Evolutionary conservation across 1,140 invertebrate genomes (phyloP).

Genomic region (Tetraneura akinire): DNA sequence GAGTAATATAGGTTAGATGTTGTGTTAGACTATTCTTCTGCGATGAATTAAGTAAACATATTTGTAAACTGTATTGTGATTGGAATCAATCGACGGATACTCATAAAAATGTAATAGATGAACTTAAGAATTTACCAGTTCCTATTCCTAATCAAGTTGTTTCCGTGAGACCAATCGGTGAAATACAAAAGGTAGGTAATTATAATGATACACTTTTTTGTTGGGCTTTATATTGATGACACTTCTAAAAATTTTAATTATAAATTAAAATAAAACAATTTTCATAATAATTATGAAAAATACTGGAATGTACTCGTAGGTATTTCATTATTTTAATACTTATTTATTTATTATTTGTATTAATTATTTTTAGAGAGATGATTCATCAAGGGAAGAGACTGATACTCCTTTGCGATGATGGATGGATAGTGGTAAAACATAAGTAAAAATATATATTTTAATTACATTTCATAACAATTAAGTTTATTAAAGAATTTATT

Average conservation of each 20-base stretch:
- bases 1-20: slow-evolving; percentile 42
- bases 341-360: too few species aligned
- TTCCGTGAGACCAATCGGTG: slow-evolving; percentile 6
- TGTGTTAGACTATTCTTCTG: slow-evolving; percentile 39
- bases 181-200: slow-evolving; percentile 38
- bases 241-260: too few species aligned
- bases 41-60: slow-evolving; percentile 40
- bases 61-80: slow-evolving; percentile 15
- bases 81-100: slow-evolving; percentile 24
- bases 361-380: slow-evolving; percentile 3
- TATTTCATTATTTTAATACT: too few species aligned
- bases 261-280: too few species aligned
- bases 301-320: too few species aligned
- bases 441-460: too few species aligned
- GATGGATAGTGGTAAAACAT: slow-evolving; percentile 42
- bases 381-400: slow-evolving; percentile 36
- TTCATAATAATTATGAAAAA: too few species aligned
- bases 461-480: too few species aligned
- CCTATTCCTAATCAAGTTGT: slow-evolving; percentile 32
- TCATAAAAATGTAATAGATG: slow-evolving; percentile 28
- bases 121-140: slow-evolving; percentile 15
- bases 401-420: slow-evolving; percentile 14
- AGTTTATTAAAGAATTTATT: too few species aligned
- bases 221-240: background rate
- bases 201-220: background rate